Conservation (phyloP, 2,797 vertebrate species). For the Phylloscopus collybita region DNA sequence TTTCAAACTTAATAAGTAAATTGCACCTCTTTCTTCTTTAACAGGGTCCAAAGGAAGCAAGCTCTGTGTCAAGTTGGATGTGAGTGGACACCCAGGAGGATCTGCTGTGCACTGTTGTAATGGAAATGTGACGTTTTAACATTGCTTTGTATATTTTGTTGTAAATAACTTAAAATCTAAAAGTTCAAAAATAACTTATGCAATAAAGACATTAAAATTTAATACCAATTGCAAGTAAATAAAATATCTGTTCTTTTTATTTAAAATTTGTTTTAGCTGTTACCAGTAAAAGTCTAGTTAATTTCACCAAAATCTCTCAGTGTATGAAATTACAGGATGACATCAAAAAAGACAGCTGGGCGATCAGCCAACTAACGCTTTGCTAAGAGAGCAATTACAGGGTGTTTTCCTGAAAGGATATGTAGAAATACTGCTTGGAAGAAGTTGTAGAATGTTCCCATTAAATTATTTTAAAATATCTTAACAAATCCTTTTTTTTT, state of each 20-base stretch:
- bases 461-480: background rate
- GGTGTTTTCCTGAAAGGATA: background rate
- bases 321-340: background rate
- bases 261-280: background rate
- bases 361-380: background rate
- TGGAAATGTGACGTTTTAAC: conserved; percentile 16
- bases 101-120: conserved; percentile 12
- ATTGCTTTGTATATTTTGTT: conserved; percentile 71
- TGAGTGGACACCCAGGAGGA: conserved; percentile 59
- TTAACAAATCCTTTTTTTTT: accelerated
- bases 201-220: conserved; percentile 69
- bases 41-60: conserved; percentile 84
- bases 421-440: background rate
- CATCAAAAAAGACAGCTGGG: background rate
- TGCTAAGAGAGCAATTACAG: background rate
- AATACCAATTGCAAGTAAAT: conserved; percentile 45
- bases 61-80: conserved; percentile 83
- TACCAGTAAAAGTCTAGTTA: background rate
- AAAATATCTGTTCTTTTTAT: background rate
- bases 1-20: background rate
- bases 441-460: background rate
- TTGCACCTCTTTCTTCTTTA: background rate
- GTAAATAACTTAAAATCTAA: conserved; percentile 73
- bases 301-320: background rate
- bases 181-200: conserved; percentile 51